Base-by-base conservation (phyloP, 2,113 vertebrate species). In the Oriolus oriolus region DNA sequence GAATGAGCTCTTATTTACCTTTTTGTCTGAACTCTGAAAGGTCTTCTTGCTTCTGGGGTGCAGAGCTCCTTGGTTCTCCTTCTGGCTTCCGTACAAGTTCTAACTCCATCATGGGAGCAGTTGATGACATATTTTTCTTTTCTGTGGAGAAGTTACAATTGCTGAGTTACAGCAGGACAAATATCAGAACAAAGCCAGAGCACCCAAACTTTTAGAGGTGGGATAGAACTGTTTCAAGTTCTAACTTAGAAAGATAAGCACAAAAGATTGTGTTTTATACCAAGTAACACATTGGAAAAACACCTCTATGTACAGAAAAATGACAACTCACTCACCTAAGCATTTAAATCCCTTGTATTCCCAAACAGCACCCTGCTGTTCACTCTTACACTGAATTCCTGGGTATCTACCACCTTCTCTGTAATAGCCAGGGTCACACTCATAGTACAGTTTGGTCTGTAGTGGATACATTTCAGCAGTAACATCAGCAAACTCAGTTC, bases 91-190 rank as follows among this genome's bases (percentile, higher is more conserved):
- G 35, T 57, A 60, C 33, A 49, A 41, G 19, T 69, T 16, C 8
- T 52, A 59, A 45, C 5, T 57, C 9, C 13, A 1, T 28, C 1
- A 0, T 31, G 52, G 44, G 26, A 68, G 28, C 44, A 1, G 0
- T 10, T 56, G 93, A 84, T 2, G 28, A 80, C 11, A 60, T 52
- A 8, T 37, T 44, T 56, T 78, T 93, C 60, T 81, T 4, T 16
- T 56, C 94, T 95, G 76, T 63, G 42, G 31, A 77, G 63, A 49
- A 76, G 31, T 69, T 54, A 63, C 35, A 54, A 10, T 64, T 80
- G 21, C 41, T 95, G 54, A 86, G 27, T 77, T 63, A 63, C 16
- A 86, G 27, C 23, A 79, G 56, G 59, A 80, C 1, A 4, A 88
- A 54, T 6, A 57, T 4, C 28, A 80, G n/a, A 60, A 24, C 20